Evolutionary conservation across 1,140 invertebrate species (phyloP), one percentile per base, ranked within the genome.

Genomic region (Oreohelix idahoensis): DNA sequence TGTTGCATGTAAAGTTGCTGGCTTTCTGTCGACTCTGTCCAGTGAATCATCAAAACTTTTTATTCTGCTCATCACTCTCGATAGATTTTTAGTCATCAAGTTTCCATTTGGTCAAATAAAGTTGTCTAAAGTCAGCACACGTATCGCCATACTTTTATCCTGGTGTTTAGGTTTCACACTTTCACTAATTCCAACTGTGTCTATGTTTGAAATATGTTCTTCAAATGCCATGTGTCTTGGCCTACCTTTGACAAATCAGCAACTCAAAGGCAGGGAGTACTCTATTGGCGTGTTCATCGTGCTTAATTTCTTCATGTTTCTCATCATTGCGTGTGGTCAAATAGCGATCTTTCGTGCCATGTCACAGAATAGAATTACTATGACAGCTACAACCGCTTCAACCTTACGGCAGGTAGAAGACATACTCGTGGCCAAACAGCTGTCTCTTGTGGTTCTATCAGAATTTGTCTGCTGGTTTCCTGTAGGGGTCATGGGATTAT

Each of bases 1-100:
- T 63, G 29, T n/a, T 11, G 51, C 78, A 13, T 91, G 90, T 84
- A 83, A 83, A 49, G 17, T 86, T n/a, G 88, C 89, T 26, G 90
- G 90, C 8, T 82, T 88, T 45, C 70, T 90, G 23, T 74, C 89
- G 5, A 86, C 86, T 20, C 70, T 89, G 17, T 90, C 89, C 45
- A 85, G 81, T 39, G 87, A 90, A 81, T 85, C 85, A 45, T 90
- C 89, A 0, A 86, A 86, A 15, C 81, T 87, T 42, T 89, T 89
- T 69, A 81, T 90, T 35, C 84, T 84, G 38, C 66, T 89, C 20
- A 89, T 90, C 70, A 88, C 90, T 15, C 26, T 89, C 1, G 90
- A 91, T 39, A 58, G 90, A 32, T 85, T 85, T 53, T 45, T 91
- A 8, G 81, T 78, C 10, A 83, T 91, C 2, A 84, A 86, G 17